These are phyloP conservation scores for Crotalus viridis DNA, from an alignment of 2,113 vertebrate species.

Conservation along the genomic window DNA sequence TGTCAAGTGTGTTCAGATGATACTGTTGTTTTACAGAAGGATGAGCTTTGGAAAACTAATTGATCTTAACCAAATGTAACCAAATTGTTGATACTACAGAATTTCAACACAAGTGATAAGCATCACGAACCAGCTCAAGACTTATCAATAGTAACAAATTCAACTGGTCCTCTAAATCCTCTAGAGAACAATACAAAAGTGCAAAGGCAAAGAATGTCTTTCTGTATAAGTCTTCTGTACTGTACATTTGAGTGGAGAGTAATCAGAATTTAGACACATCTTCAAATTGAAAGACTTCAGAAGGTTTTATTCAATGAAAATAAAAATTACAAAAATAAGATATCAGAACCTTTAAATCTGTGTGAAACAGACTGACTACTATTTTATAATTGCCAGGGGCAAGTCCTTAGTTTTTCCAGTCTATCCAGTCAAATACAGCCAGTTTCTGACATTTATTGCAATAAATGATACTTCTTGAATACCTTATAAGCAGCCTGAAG, in stretches of 20 bases:
- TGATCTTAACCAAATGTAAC: not conserved
- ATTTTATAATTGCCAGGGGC: slow-evolving; percentile 33
- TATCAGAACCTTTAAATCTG: slow-evolving; percentile 28
- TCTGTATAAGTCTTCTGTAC: fast-evolving
- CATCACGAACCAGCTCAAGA: not conserved
- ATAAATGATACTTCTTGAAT: slow-evolving; percentile 62
- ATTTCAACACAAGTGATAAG: not conserved
- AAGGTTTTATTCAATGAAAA: slow-evolving; percentile 24
- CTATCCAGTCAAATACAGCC: slow-evolving; percentile 50
- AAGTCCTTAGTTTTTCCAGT: slow-evolving; percentile 42
- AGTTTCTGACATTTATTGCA: slow-evolving; percentile 62
- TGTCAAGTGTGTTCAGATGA: not conserved
- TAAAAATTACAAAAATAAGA: slow-evolving; percentile 30
- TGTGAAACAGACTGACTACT: slow-evolving; percentile 4
- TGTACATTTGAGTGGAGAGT: not conserved
- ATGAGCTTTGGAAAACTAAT: not conserved
- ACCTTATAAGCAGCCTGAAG: slow-evolving; percentile 64
- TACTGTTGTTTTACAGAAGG: not conserved
- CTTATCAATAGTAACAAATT: not conserved
- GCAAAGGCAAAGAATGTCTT: slow-evolving; percentile 15
- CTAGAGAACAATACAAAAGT: fast-evolving
- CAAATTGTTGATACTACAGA: not conserved
- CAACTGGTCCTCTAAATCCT: not conserved
- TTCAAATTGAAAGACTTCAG: not conserved
- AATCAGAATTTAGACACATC: slow-evolving; percentile 1